phyloP scores from a whole-genome alignment of 2,113 vertebrate genomes.

The Elephas maximus region DNA sequence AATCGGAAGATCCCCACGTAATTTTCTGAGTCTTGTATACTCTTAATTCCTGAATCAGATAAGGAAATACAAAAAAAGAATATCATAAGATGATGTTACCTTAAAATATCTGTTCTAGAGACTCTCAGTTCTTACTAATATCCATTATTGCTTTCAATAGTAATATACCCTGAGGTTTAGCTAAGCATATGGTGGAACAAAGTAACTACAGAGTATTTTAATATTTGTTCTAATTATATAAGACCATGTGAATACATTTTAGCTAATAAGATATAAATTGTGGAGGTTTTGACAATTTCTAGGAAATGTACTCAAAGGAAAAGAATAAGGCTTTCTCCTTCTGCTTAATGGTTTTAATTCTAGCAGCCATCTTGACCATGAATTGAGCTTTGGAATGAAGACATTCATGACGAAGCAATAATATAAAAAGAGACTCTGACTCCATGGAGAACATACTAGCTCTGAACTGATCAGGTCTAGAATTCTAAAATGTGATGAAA shows the following conservation, averaged over 20 bases:
- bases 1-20: not conserved
- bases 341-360: not conserved
- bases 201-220: not conserved
- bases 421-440: not conserved
- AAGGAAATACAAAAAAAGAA: not conserved
- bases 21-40: not conserved
- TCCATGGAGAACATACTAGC: not conserved
- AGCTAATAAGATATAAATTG: not conserved
- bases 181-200: not conserved
- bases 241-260: not conserved
- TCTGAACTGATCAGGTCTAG: not conserved
- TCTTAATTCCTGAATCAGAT: not conserved
- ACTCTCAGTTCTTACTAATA: not conserved
- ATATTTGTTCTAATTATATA: not conserved
- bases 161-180: not conserved
- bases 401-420: not conserved
- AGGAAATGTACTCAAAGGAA: not conserved
- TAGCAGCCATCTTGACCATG: not conserved
- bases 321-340: not conserved
- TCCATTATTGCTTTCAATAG: not conserved
- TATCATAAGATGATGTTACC: not conserved
- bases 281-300: not conserved
- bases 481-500: not conserved
- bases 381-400: not conserved
- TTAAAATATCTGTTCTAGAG: not conserved